phyloP scores from a whole-genome alignment of 2,888 invertebrate genomes.

The Boloria selene region DNA sequence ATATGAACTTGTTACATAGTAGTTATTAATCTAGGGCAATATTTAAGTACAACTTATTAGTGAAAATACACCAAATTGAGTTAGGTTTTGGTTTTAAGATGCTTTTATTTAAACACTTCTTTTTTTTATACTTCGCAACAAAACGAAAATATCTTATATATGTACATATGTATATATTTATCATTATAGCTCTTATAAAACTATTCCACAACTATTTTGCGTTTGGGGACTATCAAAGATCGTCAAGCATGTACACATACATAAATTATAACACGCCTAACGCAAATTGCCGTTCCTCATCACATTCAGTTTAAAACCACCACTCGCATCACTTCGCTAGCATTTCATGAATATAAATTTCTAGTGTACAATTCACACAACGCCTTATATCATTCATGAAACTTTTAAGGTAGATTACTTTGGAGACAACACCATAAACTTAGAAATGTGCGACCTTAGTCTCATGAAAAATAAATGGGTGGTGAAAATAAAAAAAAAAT shows the following conservation, averaged over 20 bases:
- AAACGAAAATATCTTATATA: too few species aligned
- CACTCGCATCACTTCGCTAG: slow-evolving; percentile 47
- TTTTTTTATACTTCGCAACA: too few species aligned
- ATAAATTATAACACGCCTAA: slow-evolving; percentile 11
- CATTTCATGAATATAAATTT: slow-evolving; percentile 51
- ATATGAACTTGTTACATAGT: too few species aligned
- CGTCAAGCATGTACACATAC: too few species aligned
- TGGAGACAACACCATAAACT: slow-evolving; percentile 10
- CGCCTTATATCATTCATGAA: slow-evolving; percentile 50
- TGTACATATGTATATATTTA: too few species aligned
- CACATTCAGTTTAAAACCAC: slow-evolving; percentile 49
- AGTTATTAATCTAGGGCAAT: too few species aligned
- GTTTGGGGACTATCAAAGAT: background rate
- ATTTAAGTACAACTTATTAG: too few species aligned
- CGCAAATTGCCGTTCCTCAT: slow-evolving; percentile 40
- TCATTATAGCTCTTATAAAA: background rate
- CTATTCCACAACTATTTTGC: background rate
- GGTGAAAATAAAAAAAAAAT: background rate
- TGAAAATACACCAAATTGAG: too few species aligned
- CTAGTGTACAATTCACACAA: slow-evolving; percentile 48
- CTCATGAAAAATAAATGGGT: slow-evolving; percentile 5
- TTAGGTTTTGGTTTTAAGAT: too few species aligned
- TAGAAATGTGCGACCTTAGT: background rate
- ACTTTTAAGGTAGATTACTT: slow-evolving; percentile 27
- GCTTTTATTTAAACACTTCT: too few species aligned